phyloP scores from a whole-genome alignment of 2,113 vertebrate species.

The Nesogale talazaci region DNA sequence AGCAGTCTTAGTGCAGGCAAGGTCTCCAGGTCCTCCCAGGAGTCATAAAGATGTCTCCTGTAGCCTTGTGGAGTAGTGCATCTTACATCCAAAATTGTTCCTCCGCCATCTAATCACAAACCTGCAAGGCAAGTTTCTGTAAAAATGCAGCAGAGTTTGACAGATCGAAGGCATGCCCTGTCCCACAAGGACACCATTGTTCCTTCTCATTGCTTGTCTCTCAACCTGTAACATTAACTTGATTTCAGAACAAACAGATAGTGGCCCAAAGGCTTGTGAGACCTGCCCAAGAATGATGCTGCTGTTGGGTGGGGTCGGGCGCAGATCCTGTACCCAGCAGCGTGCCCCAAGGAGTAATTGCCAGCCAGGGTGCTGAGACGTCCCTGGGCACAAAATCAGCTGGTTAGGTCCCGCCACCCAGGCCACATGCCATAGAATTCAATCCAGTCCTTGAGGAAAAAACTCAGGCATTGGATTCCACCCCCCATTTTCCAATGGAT shows the following conservation, averaged over 20 bases:
- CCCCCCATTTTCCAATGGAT: background rate
- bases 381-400: background rate
- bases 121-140: constrained; percentile 70
- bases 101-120: constrained; percentile 72
- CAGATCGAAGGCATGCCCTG: constrained; percentile 46
- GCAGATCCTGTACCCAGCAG: background rate
- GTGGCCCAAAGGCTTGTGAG: constrained; percentile 15
- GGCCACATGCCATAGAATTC: background rate
- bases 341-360: background rate
- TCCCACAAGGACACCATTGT: constrained; percentile 71
- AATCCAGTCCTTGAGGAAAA: background rate
- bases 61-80: background rate
- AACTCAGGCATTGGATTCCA: no score
- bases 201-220: constrained; percentile 45
- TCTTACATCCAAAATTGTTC: constrained; percentile 52
- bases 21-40: constrained; percentile 23
- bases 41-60: background rate
- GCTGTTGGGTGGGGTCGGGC: background rate
- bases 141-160: constrained; percentile 63
- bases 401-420: background rate
- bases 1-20: constrained; percentile 37
- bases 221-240: constrained; percentile 65
- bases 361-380: background rate
- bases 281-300: background rate
- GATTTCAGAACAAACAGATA: constrained; percentile 46